Evolutionary conservation across 2,888 invertebrate species (phyloP).

Genomic region (Nezara viridula): DNA sequence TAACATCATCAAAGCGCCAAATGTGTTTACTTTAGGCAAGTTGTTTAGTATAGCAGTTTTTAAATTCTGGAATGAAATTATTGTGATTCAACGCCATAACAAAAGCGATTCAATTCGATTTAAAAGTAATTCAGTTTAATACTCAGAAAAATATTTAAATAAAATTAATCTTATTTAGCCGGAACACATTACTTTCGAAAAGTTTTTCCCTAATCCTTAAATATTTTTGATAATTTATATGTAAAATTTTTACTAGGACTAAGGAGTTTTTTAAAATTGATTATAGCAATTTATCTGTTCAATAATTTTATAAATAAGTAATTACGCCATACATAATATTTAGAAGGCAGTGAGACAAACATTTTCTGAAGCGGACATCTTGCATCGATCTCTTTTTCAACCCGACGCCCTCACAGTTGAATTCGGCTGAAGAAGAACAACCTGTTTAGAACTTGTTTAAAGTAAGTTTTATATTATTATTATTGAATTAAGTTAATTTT

Average conservation of each 20-base stretch:
- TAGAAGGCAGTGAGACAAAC: slow-evolving; percentile 25
- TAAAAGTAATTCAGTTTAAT: background rate
- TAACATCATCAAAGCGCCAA: background rate
- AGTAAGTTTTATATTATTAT: background rate
- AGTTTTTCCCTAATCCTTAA: background rate
- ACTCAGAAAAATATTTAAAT: background rate
- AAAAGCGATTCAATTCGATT: background rate
- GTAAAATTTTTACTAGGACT: background rate
- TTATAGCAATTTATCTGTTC: background rate
- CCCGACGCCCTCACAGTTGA: slow-evolving; percentile 30
- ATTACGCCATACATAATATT: background rate
- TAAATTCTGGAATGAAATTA: background rate
- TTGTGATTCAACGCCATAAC: background rate
- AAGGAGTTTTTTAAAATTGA: background rate
- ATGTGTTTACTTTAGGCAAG: background rate
- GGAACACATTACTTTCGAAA: background rate
- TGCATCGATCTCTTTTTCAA: slow-evolving; percentile 55
- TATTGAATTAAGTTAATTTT: background rate
- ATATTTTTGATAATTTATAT: background rate
- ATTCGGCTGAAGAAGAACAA: slow-evolving; percentile 21
- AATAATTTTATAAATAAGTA: background rate
- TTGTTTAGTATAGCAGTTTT: background rate
- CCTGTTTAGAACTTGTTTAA: background rate
- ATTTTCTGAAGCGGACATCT: slow-evolving; percentile 52
- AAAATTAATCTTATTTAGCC: background rate